phyloP scores from a whole-genome alignment of 2,888 invertebrate species.

The Temnothorax ravouxi region DNA sequence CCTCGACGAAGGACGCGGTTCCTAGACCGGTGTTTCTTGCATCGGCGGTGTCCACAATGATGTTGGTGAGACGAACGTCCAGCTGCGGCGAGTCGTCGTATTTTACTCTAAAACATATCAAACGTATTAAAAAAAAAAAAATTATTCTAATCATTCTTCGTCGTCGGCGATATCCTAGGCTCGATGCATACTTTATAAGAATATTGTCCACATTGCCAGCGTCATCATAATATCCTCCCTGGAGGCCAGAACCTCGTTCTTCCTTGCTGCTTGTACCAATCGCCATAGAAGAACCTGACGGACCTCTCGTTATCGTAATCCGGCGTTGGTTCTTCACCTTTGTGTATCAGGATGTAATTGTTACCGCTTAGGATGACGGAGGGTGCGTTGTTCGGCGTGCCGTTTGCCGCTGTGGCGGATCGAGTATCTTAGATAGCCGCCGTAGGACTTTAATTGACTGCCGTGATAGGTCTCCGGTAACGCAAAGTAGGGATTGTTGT shows the following conservation, averaged over 20 bases:
- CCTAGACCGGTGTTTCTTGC: slow-evolving; percentile 92
- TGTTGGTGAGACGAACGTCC: slow-evolving; percentile 91
- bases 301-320: slow-evolving; percentile 87
- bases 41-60: slow-evolving; percentile 94
- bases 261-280: slow-evolving; percentile 91
- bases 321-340: slow-evolving; percentile 85
- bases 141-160: background rate
- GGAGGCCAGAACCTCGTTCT: slow-evolving; percentile 88
- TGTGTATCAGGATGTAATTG: slow-evolving; percentile 90
- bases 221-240: slow-evolving; percentile 99
- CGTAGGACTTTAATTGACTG: slow-evolving; percentile 95
- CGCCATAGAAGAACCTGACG: slow-evolving; percentile 91
- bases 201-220: slow-evolving; percentile 95
- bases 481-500: slow-evolving; percentile 90
- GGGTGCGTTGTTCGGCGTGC: slow-evolving; percentile 88
- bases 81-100: slow-evolving; percentile 91
- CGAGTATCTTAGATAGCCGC: slow-evolving; percentile 93
- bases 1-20: slow-evolving; percentile 94
- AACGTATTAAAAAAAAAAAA: slow-evolving; percentile 45
- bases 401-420: slow-evolving; percentile 90
- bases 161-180: background rate
- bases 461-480: slow-evolving; percentile 93
- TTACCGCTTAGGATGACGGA: slow-evolving; percentile 95
- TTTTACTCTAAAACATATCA: slow-evolving; percentile 87
- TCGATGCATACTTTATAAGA: slow-evolving; percentile 88